phyloP scores from a whole-genome alignment of 2,888 invertebrate genomes.

The Augochlorella aurata region DNA sequence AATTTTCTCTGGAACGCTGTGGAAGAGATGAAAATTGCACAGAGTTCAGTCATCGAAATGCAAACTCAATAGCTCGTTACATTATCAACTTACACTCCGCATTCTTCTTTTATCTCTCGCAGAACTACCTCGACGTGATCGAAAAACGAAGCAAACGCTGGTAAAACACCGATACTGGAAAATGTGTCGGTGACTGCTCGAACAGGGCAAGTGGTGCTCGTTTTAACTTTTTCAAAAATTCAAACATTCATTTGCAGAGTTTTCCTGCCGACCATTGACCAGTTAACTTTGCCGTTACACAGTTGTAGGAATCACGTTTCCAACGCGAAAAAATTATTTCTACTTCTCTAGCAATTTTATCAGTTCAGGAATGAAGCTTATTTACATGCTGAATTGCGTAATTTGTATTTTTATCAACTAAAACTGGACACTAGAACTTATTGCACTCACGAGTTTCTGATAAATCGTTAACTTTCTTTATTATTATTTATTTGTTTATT shows the following conservation, averaged over 20 bases:
- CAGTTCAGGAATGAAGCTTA: neutral
- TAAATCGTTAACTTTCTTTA: too few species aligned
- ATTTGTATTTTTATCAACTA: too few species aligned
- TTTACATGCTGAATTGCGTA: neutral
- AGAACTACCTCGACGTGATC: neutral
- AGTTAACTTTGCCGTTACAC: neutral
- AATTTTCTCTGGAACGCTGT: neutral
- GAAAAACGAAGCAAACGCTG: neutral
- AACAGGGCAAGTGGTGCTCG: neutral
- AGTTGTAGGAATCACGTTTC: neutral
- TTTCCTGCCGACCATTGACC: neutral
- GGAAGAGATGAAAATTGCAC: neutral
- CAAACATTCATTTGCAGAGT: conserved; percentile 6
- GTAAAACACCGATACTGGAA: neutral
- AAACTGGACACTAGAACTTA: too few species aligned
- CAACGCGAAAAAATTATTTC: neutral
- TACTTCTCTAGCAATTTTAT: neutral
- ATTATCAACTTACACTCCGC: neutral
- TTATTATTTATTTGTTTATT: too few species aligned
- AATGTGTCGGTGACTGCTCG: neutral
- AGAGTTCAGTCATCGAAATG: neutral
- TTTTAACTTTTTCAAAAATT: conserved; percentile 18
- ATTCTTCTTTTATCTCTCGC: neutral
- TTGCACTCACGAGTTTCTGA: too few species aligned
- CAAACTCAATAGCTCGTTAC: neutral